These are phyloP conservation scores for Scaptomyza reducta DNA, from an alignment of 2,888 invertebrate genomes.

Conservation along the genomic window DNA sequence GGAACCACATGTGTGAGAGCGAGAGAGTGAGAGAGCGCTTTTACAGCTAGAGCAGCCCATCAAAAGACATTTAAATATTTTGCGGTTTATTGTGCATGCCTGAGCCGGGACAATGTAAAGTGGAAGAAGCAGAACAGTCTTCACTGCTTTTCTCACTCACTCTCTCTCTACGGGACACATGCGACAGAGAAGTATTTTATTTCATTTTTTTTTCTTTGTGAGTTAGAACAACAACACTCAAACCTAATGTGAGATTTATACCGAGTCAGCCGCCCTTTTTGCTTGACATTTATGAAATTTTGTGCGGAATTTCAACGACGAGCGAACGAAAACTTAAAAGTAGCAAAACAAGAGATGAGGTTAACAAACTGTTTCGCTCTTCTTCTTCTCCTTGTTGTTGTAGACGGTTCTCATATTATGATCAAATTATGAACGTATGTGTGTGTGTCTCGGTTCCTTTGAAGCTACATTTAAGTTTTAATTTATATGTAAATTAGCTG, in stretches of 20 bases:
- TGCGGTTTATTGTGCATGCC: conserved; percentile 69
- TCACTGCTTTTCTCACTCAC: neutral
- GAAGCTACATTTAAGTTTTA: conserved; percentile 66
- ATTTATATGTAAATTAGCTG: conserved; percentile 76
- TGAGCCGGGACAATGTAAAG: conserved; percentile 14
- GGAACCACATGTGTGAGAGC: conserved; percentile 12
- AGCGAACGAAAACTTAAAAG: conserved; percentile 50
- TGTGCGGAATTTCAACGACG: conserved; percentile 61
- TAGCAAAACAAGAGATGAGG: conserved; percentile 49
- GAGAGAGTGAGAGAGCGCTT: neutral
- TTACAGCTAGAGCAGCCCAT: conserved; percentile 56
- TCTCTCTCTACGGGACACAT: conserved; percentile 36
- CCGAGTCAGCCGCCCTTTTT: conserved; percentile 37
- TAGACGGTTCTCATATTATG: conserved; percentile 4
- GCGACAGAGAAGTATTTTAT: conserved; percentile 42
- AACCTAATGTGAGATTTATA: conserved; percentile 42
- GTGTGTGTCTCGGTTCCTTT: conserved; percentile 32
- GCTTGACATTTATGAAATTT: conserved; percentile 75
- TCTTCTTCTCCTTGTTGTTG: neutral
- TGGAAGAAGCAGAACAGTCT: neutral
- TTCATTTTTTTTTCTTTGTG: neutral
- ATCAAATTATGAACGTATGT: conserved; percentile 28
- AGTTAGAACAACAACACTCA: conserved; percentile 13
- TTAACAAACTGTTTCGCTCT: conserved; percentile 57
- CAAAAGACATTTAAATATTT: conserved; percentile 81